Evolutionary conservation across 1,140 invertebrate species (phyloP).

Genomic region (Camponotus vicinus): DNA sequence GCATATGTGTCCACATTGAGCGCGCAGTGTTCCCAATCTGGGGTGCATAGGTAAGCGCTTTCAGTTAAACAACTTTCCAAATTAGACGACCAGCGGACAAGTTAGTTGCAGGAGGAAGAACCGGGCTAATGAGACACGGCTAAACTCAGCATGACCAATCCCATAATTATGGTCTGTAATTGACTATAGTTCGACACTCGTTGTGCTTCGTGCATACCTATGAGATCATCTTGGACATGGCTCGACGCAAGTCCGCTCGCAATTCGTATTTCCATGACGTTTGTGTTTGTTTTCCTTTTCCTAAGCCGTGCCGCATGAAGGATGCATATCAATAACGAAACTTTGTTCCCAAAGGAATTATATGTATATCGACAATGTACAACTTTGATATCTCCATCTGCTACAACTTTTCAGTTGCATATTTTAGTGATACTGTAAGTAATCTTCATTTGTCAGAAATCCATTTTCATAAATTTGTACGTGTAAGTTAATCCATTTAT

Average conservation of each 20-base stretch:
- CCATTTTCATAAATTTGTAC: background rate
- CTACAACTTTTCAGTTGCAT: slow-evolving; percentile 21
- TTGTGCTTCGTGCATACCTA: slow-evolving; percentile 53
- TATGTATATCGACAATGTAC: background rate
- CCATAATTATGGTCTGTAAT: slow-evolving; percentile 68
- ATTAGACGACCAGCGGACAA: slow-evolving; percentile 49
- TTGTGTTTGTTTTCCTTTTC: slow-evolving; percentile 21
- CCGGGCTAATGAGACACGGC: slow-evolving; percentile 55
- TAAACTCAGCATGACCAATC: slow-evolving; percentile 41
- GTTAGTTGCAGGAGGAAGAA: slow-evolving; percentile 50
- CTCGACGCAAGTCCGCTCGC: background rate
- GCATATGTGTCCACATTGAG: slow-evolving; percentile 1
- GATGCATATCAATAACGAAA: slow-evolving; percentile 3
- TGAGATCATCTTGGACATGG: slow-evolving; percentile 48
- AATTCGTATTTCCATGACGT: background rate
- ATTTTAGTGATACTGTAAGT: background rate
- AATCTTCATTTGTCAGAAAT: slow-evolving; percentile 18
- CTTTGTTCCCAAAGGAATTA: slow-evolving; percentile 24
- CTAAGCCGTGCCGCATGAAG: background rate
- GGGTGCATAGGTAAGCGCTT: slow-evolving; percentile 58
- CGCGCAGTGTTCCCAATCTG: slow-evolving; percentile 35
- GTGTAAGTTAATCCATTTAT: slow-evolving; percentile 43
- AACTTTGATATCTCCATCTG: slow-evolving; percentile 13
- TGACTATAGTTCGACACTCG: slow-evolving; percentile 48
- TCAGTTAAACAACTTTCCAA: slow-evolving; percentile 53